phyloP scores from a whole-genome alignment of 2,888 invertebrate genomes.

The Eupeodes luniger region DNA sequence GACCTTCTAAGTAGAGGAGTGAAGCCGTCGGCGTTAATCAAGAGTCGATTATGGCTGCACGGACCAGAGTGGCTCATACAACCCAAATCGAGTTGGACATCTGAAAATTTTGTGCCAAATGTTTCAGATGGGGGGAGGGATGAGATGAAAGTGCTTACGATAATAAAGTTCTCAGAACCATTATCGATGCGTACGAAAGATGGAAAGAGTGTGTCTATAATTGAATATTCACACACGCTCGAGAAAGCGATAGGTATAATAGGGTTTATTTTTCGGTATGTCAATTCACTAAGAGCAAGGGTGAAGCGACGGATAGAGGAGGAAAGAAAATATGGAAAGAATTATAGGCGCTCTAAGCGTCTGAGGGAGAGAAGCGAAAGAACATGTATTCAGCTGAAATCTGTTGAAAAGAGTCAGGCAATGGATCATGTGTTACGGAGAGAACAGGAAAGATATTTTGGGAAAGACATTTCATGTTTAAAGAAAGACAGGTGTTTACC shows the following conservation, averaged over 20 bases:
- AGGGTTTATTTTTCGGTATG: too few relatives aligned
- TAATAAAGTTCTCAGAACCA: neutral
- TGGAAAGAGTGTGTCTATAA: neutral
- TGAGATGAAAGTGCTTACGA: neutral
- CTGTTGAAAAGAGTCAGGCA: neutral
- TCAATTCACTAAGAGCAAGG: too few relatives aligned
- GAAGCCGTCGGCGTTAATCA: neutral
- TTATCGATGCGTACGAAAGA: slow-evolving; percentile 10
- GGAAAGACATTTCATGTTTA: neutral
- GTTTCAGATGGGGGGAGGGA: neutral
- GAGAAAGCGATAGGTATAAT: too few relatives aligned
- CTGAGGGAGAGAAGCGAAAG: neutral
- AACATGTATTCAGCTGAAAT: neutral
- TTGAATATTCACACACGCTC: neutral
- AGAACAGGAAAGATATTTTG: slow-evolving; percentile 9
- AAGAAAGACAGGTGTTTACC: neutral
- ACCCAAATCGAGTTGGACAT: neutral
- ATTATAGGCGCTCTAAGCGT: too few relatives aligned
- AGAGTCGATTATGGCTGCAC: neutral
- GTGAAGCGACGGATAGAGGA: too few relatives aligned
- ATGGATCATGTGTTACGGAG: neutral
- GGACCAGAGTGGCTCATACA: neutral
- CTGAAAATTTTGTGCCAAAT: slow-evolving; percentile 17
- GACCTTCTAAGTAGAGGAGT: too few relatives aligned
- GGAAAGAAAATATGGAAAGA: too few relatives aligned